A percentile compares a stretch with the other conserved stretches of the same genome.
Evolutionary conservation across 2,797 vertebrate genomes (phyloP).

Genomic region (Sternotherus odoratus): DNA sequence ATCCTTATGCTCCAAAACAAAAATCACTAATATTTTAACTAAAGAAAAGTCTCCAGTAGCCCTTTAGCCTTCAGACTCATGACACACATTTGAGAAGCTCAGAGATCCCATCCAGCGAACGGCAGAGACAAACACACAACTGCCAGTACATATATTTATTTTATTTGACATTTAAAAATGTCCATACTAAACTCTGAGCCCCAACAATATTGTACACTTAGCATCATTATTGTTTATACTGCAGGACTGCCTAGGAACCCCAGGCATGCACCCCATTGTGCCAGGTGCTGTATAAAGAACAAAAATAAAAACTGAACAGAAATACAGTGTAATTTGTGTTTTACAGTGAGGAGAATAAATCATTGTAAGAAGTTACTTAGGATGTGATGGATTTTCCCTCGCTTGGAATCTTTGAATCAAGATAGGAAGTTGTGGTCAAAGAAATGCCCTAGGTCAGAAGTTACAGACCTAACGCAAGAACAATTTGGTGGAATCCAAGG

Average conservation of each 20-base stretch:
- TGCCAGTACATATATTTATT: too few relatives aligned
- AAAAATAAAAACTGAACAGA: background rate
- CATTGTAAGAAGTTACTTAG: background rate
- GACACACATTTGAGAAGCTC: too few relatives aligned
- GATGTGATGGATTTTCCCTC: background rate
- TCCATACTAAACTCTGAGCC: background rate
- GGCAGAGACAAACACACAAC: too few relatives aligned
- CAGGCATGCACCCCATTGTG: background rate
- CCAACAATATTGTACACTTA: background rate
- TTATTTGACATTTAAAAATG: too few relatives aligned
- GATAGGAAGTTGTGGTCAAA: background rate
- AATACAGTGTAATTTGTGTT: background rate
- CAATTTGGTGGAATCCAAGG: background rate
- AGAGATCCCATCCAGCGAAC: too few relatives aligned
- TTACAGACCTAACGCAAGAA: background rate
- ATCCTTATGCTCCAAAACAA: too few relatives aligned
- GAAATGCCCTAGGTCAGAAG: background rate
- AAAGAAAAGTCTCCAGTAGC: too few relatives aligned
- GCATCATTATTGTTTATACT: background rate
- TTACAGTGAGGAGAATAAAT: background rate
- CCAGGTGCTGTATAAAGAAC: background rate
- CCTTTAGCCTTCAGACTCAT: too few relatives aligned
- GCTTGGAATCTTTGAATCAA: background rate
- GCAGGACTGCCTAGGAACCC: background rate
- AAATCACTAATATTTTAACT: too few relatives aligned